Evolutionary conservation across 2,888 invertebrate genomes (phyloP).

Genomic region (Anaspis maculata): DNA sequence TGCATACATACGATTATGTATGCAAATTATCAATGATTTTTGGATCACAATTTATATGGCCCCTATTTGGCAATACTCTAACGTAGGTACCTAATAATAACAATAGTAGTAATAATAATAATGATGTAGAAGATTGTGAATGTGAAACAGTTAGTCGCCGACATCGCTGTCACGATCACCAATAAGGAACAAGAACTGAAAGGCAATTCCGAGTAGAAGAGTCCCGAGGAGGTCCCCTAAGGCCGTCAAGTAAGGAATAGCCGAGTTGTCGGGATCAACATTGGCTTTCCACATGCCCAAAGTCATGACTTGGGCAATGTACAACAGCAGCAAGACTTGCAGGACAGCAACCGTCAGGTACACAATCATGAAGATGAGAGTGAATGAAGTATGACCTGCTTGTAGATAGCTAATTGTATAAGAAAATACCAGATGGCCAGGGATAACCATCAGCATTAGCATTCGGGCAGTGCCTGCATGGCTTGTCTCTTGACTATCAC

Average conservation of each 20-base stretch:
- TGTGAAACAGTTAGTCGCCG: slow-evolving; percentile 54
- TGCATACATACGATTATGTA: too few species aligned
- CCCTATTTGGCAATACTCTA: too few species aligned
- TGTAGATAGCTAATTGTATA: slow-evolving; percentile 78
- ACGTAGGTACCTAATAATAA: too few species aligned
- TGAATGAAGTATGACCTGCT: slow-evolving; percentile 77
- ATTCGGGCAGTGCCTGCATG: slow-evolving; percentile 42
- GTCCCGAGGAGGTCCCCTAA: slow-evolving; percentile 84
- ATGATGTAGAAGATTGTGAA: too few species aligned
- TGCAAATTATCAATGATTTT: neutral
- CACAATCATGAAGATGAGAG: slow-evolving; percentile 68
- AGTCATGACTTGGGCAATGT: slow-evolving; percentile 74
- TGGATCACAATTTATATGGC: too few species aligned
- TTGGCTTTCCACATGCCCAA: slow-evolving; percentile 73
- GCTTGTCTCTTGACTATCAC: slow-evolving; percentile 39
- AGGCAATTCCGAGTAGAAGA: slow-evolving; percentile 63
- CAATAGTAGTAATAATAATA: too few species aligned
- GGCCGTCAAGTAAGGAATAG: slow-evolving; percentile 84
- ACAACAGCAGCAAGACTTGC: slow-evolving; percentile 60
- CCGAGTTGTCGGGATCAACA: slow-evolving; percentile 83
- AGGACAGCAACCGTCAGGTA: slow-evolving; percentile 43
- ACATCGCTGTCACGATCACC: slow-evolving; percentile 69
- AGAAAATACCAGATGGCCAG: slow-evolving; percentile 83
- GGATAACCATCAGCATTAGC: slow-evolving; percentile 66
- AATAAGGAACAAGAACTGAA: slow-evolving; percentile 63